Evolutionary conservation across 2,797 vertebrate genomes (phyloP), one percentile per base, ranked within the genome.

Genomic region (Tragopan temminckii): DNA sequence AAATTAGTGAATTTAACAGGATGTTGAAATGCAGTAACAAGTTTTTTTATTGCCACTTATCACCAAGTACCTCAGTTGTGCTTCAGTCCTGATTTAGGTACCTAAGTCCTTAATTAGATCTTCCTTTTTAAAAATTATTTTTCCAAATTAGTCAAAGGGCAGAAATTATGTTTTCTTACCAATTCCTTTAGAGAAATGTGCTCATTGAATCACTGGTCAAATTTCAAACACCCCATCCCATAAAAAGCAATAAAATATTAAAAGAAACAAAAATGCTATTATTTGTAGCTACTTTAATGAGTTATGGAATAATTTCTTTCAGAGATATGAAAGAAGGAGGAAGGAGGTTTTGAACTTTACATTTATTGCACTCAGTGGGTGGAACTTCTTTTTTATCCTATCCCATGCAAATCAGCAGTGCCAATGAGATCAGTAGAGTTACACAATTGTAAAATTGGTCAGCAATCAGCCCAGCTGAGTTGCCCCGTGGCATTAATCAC

Each of bases 371-470:
- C 13, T 15, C 18, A 35, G 11, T 50, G 67, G 25, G 3, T 36
- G 89, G 61, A 80, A 89, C 43, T 70, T 50, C 55, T 71, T 78
- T 45, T 45, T 85, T 67, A 58, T 67, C 63, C 46, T 76, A 78
- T 75, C 33, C 75, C 38, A 72, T 80, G 80, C 71, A 89, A 86
- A 94, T 80, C 74, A 80, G 58, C 59, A 36, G 4, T 64, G 93
- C 31, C 57, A 88, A 70, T 84, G 85, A 96, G 89, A 94, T 94
- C 96, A 86, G 42, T 89, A 76, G 63, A n/a, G 85, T 85, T 91
- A 87, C 19, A 53, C 85, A 92, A 67, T 50, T 80, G 80, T 92
- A 91, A 96, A 95, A 95, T 31, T 80, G 88, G 82, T 76, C 88
- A 72, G 82, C 38, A 68, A 94, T 91, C 90, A 23, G 82, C 77